Conservation (phyloP, 2,797 vertebrate species). For the Trachurus trachurus region DNA sequence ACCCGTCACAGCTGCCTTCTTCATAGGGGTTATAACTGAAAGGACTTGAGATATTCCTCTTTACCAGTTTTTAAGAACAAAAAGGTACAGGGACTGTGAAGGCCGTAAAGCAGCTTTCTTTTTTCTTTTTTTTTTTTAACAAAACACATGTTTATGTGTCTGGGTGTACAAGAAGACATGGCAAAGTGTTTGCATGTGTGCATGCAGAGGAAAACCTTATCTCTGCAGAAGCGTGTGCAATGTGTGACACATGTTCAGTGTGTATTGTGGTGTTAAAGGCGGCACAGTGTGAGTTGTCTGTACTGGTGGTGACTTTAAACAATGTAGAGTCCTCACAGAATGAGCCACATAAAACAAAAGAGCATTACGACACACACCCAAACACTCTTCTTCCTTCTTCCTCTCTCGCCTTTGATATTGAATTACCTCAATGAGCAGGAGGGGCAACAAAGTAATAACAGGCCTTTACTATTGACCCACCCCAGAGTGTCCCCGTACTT, state of each 20-base stretch:
- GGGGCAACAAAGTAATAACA: conserved; percentile 61
- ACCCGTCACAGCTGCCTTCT: conserved; percentile 29
- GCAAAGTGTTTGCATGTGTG: conserved; percentile 20
- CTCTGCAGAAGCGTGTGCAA: conserved; percentile 37
- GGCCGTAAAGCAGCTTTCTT: conserved; percentile 53
- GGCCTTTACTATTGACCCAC: conserved; percentile 48
- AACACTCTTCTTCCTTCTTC: neutral
- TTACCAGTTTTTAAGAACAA: conserved; percentile 18
- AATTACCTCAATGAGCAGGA: conserved; percentile 55
- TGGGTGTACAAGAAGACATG: neutral
- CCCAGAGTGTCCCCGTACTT: conserved; percentile 27
- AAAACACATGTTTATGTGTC: conserved; percentile 35
- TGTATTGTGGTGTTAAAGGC: conserved; percentile 60
- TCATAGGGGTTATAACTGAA: neutral
- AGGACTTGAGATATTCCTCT: conserved; percentile 21
- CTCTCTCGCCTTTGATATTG: conserved; percentile 45
- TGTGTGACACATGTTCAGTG: conserved; percentile 58
- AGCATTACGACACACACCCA: neutral
- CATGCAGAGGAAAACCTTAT: neutral
- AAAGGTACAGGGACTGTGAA: neutral
- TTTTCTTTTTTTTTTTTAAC: conserved; percentile 52
- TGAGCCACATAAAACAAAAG: conserved; percentile 29
- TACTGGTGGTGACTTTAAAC: conserved; percentile 20
- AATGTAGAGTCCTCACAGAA: neutral
- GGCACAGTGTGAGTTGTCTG: conserved; percentile 37